Conservation (phyloP, 2,797 vertebrate genomes). For the Vireo griseus region DNA sequence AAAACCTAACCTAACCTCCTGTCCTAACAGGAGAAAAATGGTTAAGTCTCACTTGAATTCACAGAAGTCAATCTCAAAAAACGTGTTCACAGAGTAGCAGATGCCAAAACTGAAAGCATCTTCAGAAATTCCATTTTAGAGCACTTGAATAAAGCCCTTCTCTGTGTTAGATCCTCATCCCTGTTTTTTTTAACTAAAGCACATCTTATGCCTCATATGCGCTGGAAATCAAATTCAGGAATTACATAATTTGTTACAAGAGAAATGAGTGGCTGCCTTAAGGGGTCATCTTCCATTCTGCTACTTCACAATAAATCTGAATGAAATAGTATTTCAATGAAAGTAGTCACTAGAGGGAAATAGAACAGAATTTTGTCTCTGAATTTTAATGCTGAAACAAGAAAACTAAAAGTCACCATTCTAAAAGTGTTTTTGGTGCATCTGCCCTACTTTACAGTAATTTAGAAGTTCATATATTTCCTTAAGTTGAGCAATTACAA, state of each 20-base stretch:
- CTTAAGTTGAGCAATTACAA: not conserved
- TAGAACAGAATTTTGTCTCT: not conserved
- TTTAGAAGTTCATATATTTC: not conserved
- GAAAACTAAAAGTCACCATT: not conserved
- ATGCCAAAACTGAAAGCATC: not conserved
- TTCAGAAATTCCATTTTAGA: not conserved
- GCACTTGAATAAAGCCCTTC: not conserved
- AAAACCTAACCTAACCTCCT: no score
- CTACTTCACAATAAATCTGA: not conserved
- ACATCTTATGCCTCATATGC: not conserved
- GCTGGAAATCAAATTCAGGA: not conserved
- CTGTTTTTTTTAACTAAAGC: not conserved
- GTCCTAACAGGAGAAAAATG: not conserved
- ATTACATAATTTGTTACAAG: not conserved
- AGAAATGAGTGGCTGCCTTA: not conserved
- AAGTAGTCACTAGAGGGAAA: not conserved
- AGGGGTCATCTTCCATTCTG: not conserved
- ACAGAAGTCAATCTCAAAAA: not conserved
- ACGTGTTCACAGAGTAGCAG: not conserved
- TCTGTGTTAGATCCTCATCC: not conserved
- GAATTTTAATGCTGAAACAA: not conserved
- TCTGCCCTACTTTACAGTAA: not conserved
- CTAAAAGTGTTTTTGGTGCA: not conserved
- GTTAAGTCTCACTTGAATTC: not conserved
- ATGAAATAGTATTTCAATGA: not conserved